Conservation (phyloP, 2,797 vertebrate genomes). For the Sarcoramphus papa region DNA sequence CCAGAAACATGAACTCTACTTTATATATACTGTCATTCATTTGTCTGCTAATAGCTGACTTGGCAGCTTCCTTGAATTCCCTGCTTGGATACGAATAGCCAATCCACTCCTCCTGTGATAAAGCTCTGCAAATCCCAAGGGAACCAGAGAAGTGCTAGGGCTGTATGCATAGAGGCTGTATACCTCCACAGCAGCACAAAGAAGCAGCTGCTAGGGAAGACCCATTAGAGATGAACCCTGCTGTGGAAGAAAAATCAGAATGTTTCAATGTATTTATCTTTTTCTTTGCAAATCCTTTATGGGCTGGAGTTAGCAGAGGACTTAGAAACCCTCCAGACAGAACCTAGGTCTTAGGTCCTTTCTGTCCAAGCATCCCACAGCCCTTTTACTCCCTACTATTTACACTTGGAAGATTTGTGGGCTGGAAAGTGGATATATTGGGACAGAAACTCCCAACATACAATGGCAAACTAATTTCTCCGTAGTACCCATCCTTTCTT, state of each 20-base stretch:
- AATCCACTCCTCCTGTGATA: not conserved
- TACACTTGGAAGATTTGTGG: not conserved
- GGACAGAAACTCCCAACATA: not conserved
- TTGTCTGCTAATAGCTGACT: slow-evolving; percentile 45
- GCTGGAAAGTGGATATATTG: not conserved
- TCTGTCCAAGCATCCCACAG: not conserved
- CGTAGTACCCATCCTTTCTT: not conserved
- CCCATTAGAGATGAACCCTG: not conserved
- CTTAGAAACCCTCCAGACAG: not conserved
- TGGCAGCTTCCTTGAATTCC: slow-evolving; percentile 45
- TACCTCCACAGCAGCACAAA: not conserved
- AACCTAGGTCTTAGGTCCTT: not conserved
- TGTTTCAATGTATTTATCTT: not conserved
- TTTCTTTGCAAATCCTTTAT: not conserved
- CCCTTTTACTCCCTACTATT: not conserved
- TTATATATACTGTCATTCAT: slow-evolving; percentile 57
- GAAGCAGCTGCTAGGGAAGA: not conserved
- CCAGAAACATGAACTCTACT: slow-evolving; percentile 81
- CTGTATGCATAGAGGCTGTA: not conserved
- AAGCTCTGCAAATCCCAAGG: not conserved
- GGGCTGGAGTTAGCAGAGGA: not conserved
- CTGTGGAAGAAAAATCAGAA: not conserved
- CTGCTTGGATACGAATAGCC: not conserved
- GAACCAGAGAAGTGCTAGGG: not conserved
- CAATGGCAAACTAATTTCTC: not conserved